Base-by-base conservation (phyloP, 1,140 invertebrate genomes). In the Sarcophaga bullata region DNA sequence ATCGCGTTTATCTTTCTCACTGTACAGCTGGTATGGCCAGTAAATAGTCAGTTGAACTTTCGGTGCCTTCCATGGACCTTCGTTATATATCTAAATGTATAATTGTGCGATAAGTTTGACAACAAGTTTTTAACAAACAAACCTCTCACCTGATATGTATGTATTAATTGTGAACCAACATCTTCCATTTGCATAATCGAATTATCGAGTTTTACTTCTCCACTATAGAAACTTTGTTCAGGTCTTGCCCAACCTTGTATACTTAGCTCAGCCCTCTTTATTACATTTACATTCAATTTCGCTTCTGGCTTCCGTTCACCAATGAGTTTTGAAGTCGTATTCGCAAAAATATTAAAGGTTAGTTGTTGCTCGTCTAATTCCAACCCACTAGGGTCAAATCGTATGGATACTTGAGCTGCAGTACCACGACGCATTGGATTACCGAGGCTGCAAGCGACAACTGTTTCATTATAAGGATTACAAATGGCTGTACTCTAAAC, bases 21-120 rank as follows among this genome's bases (percentile, higher is more conserved):
- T 96, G 25, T 95, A 94, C 1, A 98, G 94, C 91, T 98, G 96
- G 86, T 95, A 94, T 0, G 98, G 98, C 97, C 97, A 98, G 3
- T 93, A 92, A 82, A 99, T 95, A 47, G 92, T 91, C n/a, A 99
- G 94, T 86, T 94, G 93, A 0, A 98, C 91, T 49, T 93, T 92
- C 8, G 93, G 93, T 4, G 97, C 94, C 86, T 94, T 93, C 93
- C 96, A 98, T 0, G 97, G 95, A 1, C 98, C 97, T 84, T 94
- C 92, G 85, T 98, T 98, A 86, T 93, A 95, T 85, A 96, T 92
- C 91, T 92, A 86, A 75, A 48, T 62, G 25, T 37, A 37, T 37
- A 37, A 37, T 52, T 10, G 1, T 52, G 6, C 13, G 50, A 52
- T 10, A 52, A 52, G 9, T 52, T 52, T 13, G 13, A 10, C 8